These are phyloP conservation scores for Premnoplex brunnescens DNA, from an alignment of 2,797 vertebrate species.

Conservation along the genomic window DNA sequence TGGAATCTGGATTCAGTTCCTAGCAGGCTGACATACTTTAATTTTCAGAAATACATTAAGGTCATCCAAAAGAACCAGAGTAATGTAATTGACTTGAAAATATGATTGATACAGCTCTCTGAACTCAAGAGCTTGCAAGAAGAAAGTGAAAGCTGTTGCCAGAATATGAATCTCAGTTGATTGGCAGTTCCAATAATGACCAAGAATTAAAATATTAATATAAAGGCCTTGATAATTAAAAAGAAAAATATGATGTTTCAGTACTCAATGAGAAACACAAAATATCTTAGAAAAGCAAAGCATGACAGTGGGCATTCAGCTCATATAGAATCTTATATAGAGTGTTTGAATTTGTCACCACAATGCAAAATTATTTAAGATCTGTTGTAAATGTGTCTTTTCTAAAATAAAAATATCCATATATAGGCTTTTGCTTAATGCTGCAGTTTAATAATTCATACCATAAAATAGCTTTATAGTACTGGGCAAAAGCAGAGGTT, in stretches of 20 bases:
- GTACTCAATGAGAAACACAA: neutral
- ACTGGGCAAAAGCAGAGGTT: neutral
- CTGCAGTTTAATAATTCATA: constrained; percentile 14
- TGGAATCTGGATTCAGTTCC: neutral
- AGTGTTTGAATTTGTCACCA: neutral
- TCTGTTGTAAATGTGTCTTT: neutral
- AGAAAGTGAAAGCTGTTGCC: neutral
- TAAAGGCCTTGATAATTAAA: neutral
- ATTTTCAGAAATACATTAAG: neutral
- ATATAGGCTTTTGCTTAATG: neutral
- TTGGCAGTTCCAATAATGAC: neutral
- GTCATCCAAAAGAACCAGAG: neutral
- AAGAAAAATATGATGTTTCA: neutral
- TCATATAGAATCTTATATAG: neutral
- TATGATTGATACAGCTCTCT: neutral
- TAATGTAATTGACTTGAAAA: constrained; percentile 31
- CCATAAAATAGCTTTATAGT: neutral
- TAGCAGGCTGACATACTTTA: neutral
- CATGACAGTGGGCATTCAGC: neutral
- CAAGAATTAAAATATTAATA: constrained; percentile 13
- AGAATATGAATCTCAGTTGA: neutral
- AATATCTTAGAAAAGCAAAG: neutral
- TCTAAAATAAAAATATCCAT: neutral
- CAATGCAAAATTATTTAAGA: neutral
- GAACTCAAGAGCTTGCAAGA: neutral